Conservation (phyloP, 2,797 vertebrate genomes). For the Macrochelys suwanniensis region DNA sequence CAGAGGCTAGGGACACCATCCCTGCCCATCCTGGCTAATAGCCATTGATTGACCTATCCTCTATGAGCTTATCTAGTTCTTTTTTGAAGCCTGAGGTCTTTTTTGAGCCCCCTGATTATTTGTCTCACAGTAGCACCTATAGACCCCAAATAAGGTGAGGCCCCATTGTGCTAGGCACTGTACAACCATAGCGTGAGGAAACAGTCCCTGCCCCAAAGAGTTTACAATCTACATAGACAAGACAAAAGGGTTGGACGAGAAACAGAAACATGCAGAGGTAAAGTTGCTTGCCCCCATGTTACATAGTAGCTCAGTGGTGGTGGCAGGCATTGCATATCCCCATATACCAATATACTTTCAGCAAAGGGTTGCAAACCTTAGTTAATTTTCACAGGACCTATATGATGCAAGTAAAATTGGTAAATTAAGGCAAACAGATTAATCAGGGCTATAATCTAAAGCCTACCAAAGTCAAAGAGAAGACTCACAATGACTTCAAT, state of each 20-base stretch:
- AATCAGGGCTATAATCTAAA: background rate
- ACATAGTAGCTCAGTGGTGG: background rate
- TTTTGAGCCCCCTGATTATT: background rate
- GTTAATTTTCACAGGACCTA: background rate
- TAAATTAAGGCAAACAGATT: background rate
- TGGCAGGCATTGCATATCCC: background rate
- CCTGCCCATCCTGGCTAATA: too few relatives aligned
- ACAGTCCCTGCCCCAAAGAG: background rate
- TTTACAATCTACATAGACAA: background rate
- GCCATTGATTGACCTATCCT: too few relatives aligned
- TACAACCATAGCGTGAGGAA: slow-evolving; percentile 4
- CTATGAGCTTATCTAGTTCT: too few relatives aligned
- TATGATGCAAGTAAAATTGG: background rate
- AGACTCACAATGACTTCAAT: background rate
- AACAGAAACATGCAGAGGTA: background rate
- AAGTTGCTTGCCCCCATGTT: background rate
- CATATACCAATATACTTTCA: background rate
- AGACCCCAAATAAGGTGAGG: background rate
- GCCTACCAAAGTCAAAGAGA: background rate
- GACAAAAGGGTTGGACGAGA: background rate
- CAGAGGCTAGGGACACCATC: too few relatives aligned
- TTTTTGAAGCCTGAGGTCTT: too few relatives aligned
- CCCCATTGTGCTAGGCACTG: background rate
- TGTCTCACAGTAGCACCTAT: background rate
- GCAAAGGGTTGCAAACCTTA: background rate